Evolutionary conservation across 2,113 vertebrate species (phyloP).

Genomic region (Haemorhous mexicanus): DNA sequence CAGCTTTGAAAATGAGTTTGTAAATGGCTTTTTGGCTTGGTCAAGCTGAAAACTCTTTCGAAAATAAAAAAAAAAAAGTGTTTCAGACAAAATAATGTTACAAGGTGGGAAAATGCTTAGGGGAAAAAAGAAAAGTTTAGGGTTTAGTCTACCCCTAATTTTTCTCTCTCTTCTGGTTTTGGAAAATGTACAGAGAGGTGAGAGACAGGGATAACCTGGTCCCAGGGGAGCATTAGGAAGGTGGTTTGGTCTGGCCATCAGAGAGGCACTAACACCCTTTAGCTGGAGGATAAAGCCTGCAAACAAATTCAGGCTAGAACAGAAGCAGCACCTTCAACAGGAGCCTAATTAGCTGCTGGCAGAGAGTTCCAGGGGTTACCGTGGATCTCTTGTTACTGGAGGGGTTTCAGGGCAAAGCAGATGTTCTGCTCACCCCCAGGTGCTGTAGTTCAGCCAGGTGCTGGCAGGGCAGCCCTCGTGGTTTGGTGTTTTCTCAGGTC

Average conservation of each 20-base stretch:
- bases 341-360: not conserved
- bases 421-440: not conserved
- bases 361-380: not conserved
- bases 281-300: not conserved
- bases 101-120: accelerated
- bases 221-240: not conserved
- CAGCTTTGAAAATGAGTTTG: not conserved
- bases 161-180: not conserved
- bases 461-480: not conserved
- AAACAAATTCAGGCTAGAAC: not conserved
- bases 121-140: not conserved
- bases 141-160: accelerated
- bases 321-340: not conserved
- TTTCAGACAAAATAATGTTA: not conserved
- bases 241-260: not conserved
- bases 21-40: not conserved
- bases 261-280: not conserved
- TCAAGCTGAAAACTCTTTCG: not conserved
- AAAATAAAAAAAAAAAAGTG: too few relatives aligned
- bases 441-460: accelerated
- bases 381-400: not conserved
- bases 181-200: not conserved
- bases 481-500: not conserved
- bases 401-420: not conserved
- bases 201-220: not conserved